Base-by-base conservation (phyloP, 2,888 invertebrate genomes). In the Petrolisthes cinctipes region DNA sequence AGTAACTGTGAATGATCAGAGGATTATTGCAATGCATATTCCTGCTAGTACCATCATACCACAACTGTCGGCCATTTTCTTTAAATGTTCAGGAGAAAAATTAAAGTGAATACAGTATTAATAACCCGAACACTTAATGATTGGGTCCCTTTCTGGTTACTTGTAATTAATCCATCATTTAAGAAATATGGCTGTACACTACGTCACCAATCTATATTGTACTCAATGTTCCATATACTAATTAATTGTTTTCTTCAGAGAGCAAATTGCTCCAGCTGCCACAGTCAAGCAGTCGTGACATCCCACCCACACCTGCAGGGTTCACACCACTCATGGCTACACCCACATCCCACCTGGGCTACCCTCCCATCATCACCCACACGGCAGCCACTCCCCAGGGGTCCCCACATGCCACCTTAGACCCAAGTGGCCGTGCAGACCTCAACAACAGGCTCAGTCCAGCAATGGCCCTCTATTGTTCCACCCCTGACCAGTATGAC, bases 321-420 rank as follows among this genome's bases (percentile, higher is more conserved):
- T 93, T 84, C 78, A 89, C 93, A 80, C 93, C 95, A 78, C 89
- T 89, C 91, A 91, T 79, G 92, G 91, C 89, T 90, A 91, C 82
- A 90, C 94, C 94, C 57, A 87, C 90, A 88, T 90, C 91, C 81
- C 87, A 91, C 93, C 94, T 88, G 23, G 86, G 85, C 37, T 85
- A 86, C 79, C 87, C 91, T 11, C 94, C 94, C 51, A 96, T 98
- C 92, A 99, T 99, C 92, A 99, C 97, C 3, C 98, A 98, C 92
- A 99, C 99, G 4, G 98, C 98, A 5, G 98, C 99, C 66, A 99
- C 99, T 23, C 99, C 99, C 17, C 98, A 98, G 94, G 98, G 98
- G 92, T 98, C 98, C 0, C 98, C 98, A 0, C 97, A 96, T 92
- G 97, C 97, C 56, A 97, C 97, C 5, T 93, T 97, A 90, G 97